Conservation (phyloP, 2,888 invertebrate genomes). For the Parapristionchus giblindavisi region DNA sequence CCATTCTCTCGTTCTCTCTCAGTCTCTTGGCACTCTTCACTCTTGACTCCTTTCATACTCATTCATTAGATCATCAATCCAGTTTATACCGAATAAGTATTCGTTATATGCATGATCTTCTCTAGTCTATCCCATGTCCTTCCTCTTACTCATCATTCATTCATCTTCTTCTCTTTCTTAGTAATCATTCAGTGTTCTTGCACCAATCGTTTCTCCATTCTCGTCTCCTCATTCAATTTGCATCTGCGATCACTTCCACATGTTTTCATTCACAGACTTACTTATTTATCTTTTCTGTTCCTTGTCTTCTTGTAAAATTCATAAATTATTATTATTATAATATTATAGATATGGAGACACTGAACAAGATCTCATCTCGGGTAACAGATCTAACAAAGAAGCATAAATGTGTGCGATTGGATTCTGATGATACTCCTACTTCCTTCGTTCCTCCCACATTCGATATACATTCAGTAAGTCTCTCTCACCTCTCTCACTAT, state of each 20-base stretch:
- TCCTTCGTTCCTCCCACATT: slow-evolving; percentile 35
- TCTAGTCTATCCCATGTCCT: too few relatives aligned
- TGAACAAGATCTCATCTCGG: slow-evolving; percentile 31
- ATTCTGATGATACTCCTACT: slow-evolving; percentile 23
- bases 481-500: neutral
- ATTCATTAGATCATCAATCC: too few relatives aligned
- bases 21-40: too few relatives aligned
- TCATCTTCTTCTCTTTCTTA: neutral
- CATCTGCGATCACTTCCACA: too few relatives aligned
- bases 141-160: too few relatives aligned
- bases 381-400: slow-evolving; percentile 34
- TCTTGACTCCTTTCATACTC: too few relatives aligned
- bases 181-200: slow-evolving; percentile 14
- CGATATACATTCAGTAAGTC: slow-evolving; percentile 9
- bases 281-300: slow-evolving; percentile 2
- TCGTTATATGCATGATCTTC: too few relatives aligned
- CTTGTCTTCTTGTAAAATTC: slow-evolving; percentile 10
- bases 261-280: neutral
- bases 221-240: too few relatives aligned
- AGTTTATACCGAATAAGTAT: too few relatives aligned
- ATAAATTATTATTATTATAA: too few relatives aligned
- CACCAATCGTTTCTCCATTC: slow-evolving; percentile 1
- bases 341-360: slow-evolving; percentile 24
- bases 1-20: too few relatives aligned
- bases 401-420: neutral